Conservation (phyloP, 2,113 vertebrate species). For the Cephalophus harveyi region DNA sequence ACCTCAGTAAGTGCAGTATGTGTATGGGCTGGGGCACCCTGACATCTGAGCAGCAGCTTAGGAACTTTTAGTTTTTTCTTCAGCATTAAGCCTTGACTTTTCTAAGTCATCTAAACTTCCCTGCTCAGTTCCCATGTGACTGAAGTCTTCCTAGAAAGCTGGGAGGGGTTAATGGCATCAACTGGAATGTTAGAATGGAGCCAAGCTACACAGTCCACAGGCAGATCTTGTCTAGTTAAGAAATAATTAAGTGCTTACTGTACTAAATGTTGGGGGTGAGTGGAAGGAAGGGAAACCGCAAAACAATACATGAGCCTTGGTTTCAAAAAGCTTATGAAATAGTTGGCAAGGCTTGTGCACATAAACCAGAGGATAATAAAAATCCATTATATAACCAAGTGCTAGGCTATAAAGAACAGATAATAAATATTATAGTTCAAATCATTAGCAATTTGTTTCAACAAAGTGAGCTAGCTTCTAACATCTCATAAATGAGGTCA, state of each 20-base stretch:
- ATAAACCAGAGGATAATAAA: conserved; percentile 8
- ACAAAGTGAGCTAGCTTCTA: conserved; percentile 4
- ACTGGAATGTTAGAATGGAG: not conserved
- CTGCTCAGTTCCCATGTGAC: not conserved
- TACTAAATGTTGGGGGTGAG: not conserved
- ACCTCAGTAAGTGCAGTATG: not conserved
- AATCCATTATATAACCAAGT: not conserved
- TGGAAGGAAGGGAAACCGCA: not conserved
- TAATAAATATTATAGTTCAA: conserved; percentile 8
- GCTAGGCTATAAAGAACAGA: not conserved
- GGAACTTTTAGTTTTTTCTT: not conserved
- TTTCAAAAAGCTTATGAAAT: conserved; percentile 41
- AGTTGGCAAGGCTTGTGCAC: conserved; percentile 2
- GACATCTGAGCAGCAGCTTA: not conserved
- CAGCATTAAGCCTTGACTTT: not conserved
- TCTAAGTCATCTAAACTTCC: not conserved
- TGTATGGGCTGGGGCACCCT: not conserved
- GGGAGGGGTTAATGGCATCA: not conserved
- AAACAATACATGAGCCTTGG: not conserved
- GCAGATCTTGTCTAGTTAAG: not conserved
- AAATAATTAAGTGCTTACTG: conserved; percentile 24
- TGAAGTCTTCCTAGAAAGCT: conserved; percentile 50
- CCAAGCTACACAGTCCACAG: conserved; percentile 8
- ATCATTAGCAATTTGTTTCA: not conserved
- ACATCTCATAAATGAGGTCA: conserved; percentile 10